Evolutionary conservation across 1,140 invertebrate species (phyloP), one percentile per base, ranked within the genome.

Genomic region (Alviniconcha marisindica): DNA sequence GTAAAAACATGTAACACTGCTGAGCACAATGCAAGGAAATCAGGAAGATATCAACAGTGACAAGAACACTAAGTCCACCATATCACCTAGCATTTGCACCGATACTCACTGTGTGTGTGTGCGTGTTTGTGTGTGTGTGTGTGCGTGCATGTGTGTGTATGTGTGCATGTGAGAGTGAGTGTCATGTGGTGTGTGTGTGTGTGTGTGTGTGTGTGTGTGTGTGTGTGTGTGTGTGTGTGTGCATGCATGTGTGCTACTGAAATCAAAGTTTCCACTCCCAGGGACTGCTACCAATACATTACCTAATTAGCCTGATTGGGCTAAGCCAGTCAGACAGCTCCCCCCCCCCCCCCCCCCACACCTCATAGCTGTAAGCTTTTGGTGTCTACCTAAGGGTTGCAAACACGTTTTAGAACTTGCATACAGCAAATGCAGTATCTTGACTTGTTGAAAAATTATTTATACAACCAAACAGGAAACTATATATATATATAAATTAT

Each of bases 161-260:
- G 21, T 71, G 33, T 31, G 21, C n/a, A n/a, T 10, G 66, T 71
- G 28, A 4, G 33, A 10, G 33, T 36, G 66, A 18, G 66, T 7
- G 66, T 71, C 18, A 7, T 7, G 15, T 21, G 15, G 56, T 28
- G 66, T 71, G 33, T 71, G 66, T 71, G 66, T 24, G 66, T 71
- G 66, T 71, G 66, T 28, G 60, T 66, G 60, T 28, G 60, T 28
- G 60, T 66, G 60, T 66, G 60, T 66, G 60, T 66, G 60, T 66
- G 60, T 66, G 60, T 28, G 60, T 66, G 60, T 28, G 60, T 66
- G 60, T 66, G 60, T 28, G 60, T 66, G 60, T 66, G 60, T 66
- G 60, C 28, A n/a, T 66, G 60, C 28, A 31, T 66, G 60, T 28
- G 60, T 66, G 60, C 28, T 7, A 5, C 10, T 66, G 60, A n/a